These are phyloP conservation scores for Avahi laniger DNA, from an alignment of 2,797 vertebrate species.

Conservation along the genomic window DNA sequence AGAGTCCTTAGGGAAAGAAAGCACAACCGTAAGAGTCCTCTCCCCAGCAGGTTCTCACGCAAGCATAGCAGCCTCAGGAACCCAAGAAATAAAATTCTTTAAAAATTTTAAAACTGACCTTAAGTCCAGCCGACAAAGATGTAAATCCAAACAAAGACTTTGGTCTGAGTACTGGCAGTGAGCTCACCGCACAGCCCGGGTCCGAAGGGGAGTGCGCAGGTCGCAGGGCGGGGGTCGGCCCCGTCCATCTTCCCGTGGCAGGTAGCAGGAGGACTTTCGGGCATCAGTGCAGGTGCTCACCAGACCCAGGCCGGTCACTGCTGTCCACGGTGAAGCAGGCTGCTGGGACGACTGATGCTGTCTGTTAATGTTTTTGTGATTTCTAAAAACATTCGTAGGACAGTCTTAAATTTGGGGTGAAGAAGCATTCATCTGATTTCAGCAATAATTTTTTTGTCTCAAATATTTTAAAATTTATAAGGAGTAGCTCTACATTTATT, in stretches of 20 bases:
- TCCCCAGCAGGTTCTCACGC: background rate
- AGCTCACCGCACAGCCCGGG: background rate
- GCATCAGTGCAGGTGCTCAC: rapidly evolving
- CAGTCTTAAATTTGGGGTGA: no score
- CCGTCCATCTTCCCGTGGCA: background rate
- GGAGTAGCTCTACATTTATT: background rate
- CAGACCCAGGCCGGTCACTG: no score
- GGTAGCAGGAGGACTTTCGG: rapidly evolving
- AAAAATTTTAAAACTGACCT: background rate
- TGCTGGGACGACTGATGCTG: rapidly evolving
- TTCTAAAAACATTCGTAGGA: background rate
- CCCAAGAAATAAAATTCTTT: background rate
- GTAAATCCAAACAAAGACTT: background rate
- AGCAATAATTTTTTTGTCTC: background rate
- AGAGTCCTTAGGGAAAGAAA: background rate
- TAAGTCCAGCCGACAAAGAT: background rate
- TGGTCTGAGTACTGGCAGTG: background rate
- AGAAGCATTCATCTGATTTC: background rate
- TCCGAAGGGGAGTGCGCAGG: background rate
- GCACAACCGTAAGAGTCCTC: background rate
- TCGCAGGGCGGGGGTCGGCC: no score
- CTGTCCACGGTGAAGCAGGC: background rate
- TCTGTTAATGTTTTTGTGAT: background rate
- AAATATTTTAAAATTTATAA: background rate
- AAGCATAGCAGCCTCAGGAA: background rate